Evolutionary conservation across 2,888 invertebrate genomes (phyloP).

Genomic region (Cynaeus angustus): DNA sequence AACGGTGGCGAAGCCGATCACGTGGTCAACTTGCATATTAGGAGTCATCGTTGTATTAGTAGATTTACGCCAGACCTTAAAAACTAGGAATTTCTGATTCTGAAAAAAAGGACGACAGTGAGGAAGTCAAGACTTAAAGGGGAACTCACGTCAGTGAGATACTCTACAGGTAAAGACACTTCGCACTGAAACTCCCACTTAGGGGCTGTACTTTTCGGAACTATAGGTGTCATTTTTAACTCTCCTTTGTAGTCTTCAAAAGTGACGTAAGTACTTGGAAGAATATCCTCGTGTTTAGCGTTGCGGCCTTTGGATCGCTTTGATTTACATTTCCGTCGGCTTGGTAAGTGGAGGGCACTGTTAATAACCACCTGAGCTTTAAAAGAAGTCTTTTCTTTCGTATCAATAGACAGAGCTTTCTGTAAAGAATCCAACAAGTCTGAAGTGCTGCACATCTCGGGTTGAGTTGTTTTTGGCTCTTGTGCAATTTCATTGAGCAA

Average conservation of each 20-base stretch:
- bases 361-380: conserved; percentile 74
- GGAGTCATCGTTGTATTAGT: conserved; percentile 71
- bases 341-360: conserved; percentile 75
- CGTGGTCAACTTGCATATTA: conserved; percentile 74
- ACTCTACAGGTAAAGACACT: conserved; percentile 71
- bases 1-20: conserved; percentile 77
- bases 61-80: conserved; percentile 77
- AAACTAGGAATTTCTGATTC: conserved; percentile 75
- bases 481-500: conserved; percentile 62
- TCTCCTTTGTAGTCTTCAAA: conserved; percentile 72
- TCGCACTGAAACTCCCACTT: conserved; percentile 75
- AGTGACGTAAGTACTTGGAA: conserved; percentile 77
- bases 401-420: conserved; percentile 63
- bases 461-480: conserved; percentile 26
- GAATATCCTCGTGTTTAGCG: conserved; percentile 67
- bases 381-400: conserved; percentile 60
- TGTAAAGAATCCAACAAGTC: conserved; percentile 69
- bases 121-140: background rate
- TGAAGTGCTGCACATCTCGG: conserved; percentile 56
- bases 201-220: conserved; percentile 73
- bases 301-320: conserved; percentile 64
- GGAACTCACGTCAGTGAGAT: conserved; percentile 74
- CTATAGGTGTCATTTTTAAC: conserved; percentile 72
- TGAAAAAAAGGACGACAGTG: conserved; percentile 63
- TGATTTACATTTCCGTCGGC: conserved; percentile 66